Evolutionary conservation across 2,113 vertebrate species (phyloP).

Genomic region (Cinclus mexicanus): DNA sequence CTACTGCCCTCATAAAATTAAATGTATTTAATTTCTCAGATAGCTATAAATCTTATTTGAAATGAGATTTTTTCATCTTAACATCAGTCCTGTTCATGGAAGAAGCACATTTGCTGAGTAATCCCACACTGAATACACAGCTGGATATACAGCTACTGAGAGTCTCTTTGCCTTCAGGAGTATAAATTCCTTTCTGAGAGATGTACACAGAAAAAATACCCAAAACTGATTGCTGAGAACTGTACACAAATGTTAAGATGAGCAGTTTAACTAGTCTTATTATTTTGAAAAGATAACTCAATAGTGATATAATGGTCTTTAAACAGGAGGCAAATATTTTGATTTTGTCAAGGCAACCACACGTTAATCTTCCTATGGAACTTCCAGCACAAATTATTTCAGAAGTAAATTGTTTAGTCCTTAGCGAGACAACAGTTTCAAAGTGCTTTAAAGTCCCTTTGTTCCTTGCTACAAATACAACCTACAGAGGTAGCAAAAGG

Average conservation of each 20-base stretch:
- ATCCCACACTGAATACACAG: background rate
- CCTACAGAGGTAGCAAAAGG: background rate
- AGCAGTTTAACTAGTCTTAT: background rate
- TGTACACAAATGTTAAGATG: background rate
- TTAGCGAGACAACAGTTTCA: background rate
- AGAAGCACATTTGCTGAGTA: background rate
- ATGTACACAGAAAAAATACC: background rate
- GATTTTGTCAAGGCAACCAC: background rate
- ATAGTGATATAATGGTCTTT: background rate
- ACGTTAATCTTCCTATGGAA: background rate
- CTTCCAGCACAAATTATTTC: background rate
- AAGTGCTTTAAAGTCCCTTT: background rate
- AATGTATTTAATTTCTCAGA: background rate
- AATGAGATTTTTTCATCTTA: background rate
- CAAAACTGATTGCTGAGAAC: background rate
- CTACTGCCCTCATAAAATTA: background rate
- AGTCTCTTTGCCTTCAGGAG: background rate
- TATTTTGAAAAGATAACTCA: background rate
- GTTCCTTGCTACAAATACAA: background rate
- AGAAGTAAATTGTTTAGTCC: background rate
- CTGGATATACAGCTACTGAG: background rate
- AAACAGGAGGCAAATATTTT: background rate
- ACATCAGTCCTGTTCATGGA: background rate
- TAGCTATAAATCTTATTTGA: background rate
- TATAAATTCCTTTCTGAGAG: background rate